A percentile compares a stretch with the other conserved stretches of the same genome.
Evolutionary conservation across 2,797 vertebrate genomes (phyloP).

Genomic region (Crenuchus spilurus): DNA sequence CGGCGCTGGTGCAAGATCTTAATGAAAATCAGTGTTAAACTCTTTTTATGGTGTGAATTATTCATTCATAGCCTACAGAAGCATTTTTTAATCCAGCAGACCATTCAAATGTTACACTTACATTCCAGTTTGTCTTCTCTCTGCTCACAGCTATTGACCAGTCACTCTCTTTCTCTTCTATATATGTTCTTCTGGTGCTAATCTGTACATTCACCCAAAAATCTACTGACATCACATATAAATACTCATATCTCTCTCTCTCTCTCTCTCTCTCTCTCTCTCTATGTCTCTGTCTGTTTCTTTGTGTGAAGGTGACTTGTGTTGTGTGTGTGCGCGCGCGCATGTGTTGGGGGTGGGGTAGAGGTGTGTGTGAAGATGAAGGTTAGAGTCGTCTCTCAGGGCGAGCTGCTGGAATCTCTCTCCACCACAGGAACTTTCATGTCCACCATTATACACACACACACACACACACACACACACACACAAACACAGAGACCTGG

Average conservation of each 20-base stretch:
- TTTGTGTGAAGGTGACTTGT: constrained; percentile 54
- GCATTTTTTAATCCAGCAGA: constrained; percentile 27
- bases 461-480: not conserved
- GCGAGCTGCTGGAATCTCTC: constrained; percentile 8
- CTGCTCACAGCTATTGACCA: constrained; percentile 1
- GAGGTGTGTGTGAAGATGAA: constrained; percentile 9
- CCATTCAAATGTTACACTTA: not conserved
- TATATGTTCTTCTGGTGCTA: not conserved
- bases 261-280: not conserved
- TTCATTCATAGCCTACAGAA: constrained; percentile 12
- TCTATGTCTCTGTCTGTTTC: not conserved
- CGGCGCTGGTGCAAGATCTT: constrained; percentile 13
- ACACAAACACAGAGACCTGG: no score
- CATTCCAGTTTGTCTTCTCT: constrained; percentile 7
- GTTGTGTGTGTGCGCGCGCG: constrained; percentile 12
- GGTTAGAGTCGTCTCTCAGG: not conserved
- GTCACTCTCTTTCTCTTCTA: not conserved
- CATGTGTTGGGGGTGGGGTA: no score
- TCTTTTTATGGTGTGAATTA: constrained; percentile 25
- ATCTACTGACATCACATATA: constrained; percentile 1
- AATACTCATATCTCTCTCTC: not conserved
- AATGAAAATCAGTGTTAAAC: constrained; percentile 29
- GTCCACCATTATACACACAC: constrained; percentile 22
- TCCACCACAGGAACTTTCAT: constrained; percentile 17
- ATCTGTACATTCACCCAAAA: not conserved